Evolutionary conservation across 1,140 invertebrate genomes (phyloP).

Genomic region (Scaptodrosophila lebanonensis): DNA sequence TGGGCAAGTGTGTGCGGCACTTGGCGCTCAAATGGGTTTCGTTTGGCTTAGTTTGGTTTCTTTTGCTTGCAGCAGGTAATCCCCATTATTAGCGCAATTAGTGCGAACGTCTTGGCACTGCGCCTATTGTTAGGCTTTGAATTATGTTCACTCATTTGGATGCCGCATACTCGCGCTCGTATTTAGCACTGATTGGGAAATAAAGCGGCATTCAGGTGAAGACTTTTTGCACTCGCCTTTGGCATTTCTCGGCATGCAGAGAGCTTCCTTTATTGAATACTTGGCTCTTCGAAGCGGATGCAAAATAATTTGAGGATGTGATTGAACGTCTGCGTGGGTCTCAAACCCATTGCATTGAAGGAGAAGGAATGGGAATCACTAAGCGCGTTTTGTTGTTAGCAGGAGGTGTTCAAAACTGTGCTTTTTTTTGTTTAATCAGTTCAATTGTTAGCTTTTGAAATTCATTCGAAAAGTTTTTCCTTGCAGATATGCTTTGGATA

Average conservation of each 20-base stretch:
- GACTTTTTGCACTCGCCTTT: too few relatives aligned
- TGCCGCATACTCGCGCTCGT: constrained; percentile 16
- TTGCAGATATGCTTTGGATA: too few relatives aligned
- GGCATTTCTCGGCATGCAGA: neutral
- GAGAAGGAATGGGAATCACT: too few relatives aligned
- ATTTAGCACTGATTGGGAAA: constrained; percentile 64
- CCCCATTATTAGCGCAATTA: constrained; percentile 73
- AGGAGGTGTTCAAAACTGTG: too few relatives aligned
- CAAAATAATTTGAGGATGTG: constrained; percentile 22
- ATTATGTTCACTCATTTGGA: constrained; percentile 39
- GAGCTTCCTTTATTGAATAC: neutral
- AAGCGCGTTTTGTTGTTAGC: too few relatives aligned
- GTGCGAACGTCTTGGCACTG: constrained; percentile 40
- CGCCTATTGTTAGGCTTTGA: constrained; percentile 49
- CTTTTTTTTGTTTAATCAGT: too few relatives aligned
- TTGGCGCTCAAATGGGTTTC: constrained; percentile 18
- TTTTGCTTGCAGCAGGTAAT: constrained; percentile 42
- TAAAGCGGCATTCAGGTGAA: too few relatives aligned
- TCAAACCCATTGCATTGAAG: too few relatives aligned
- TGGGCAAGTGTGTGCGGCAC: constrained; percentile 4
- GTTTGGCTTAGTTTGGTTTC: constrained; percentile 12
- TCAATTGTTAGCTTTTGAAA: too few relatives aligned
- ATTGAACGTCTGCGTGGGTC: constrained; percentile 19
- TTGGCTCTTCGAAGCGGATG: constrained; percentile 16
- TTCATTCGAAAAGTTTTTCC: too few relatives aligned